Percentiles rank a stretch among this genome's conserved stretches.
Evolutionary conservation across 1,140 invertebrate species (phyloP).

Genomic region (Paralvinella palmiformis): DNA sequence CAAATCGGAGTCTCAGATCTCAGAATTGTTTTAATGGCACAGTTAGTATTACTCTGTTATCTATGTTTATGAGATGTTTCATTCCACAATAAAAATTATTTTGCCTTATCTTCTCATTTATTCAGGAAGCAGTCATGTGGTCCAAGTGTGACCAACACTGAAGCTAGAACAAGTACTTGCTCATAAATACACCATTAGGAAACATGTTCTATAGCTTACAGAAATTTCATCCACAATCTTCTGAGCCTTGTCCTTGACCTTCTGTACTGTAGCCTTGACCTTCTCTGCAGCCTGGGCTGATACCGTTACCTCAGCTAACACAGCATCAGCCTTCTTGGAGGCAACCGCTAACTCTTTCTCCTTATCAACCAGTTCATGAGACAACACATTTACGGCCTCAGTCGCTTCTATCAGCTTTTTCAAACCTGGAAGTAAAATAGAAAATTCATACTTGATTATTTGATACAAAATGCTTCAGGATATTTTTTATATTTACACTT

Average conservation of each 20-base stretch:
- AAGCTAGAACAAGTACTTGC: no score
- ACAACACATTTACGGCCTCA: conserved; percentile 83
- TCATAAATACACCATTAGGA: no score
- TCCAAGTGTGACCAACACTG: no score
- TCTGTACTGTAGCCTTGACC: conserved; percentile 90
- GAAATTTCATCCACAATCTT: conserved; percentile 82
- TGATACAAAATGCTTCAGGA: background rate
- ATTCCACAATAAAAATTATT: no score
- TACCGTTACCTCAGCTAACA: conserved; percentile 66
- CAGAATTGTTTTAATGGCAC: no score
- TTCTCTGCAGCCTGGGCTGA: conserved; percentile 89
- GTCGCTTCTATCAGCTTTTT: conserved; percentile 91
- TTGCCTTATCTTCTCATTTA: no score
- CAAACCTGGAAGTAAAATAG: conserved; percentile 55
- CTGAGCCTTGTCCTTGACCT: conserved; percentile 93
- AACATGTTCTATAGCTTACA: no score
- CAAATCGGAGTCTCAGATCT: no score
- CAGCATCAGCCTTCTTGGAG: conserved; percentile 79
- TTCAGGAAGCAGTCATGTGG: no score
- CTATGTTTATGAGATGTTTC: no score
- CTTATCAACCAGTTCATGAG: conserved; percentile 88
- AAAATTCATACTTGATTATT: background rate
- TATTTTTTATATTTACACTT: no score
- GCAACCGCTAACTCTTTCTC: conserved; percentile 87
- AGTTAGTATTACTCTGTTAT: no score